These are phyloP conservation scores for Leptodirus hochenwartii DNA, from an alignment of 2,888 invertebrate species.

Conservation along the genomic window DNA sequence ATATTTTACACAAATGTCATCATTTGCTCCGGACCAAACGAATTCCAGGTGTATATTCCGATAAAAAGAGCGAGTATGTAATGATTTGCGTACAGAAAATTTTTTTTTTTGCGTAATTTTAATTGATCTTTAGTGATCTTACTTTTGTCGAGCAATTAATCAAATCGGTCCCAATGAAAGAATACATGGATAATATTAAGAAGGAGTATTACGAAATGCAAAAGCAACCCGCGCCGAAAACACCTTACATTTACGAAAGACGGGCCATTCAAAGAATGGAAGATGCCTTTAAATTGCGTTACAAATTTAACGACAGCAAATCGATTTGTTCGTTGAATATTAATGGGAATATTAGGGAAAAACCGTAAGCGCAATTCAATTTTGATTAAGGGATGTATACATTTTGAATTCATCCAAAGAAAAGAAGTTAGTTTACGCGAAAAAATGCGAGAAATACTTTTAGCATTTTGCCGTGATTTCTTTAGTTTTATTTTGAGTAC, in stretches of 20 bases:
- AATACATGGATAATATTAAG: constrained; percentile 19
- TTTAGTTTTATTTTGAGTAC: constrained; percentile 12
- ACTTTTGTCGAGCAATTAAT: constrained; percentile 21
- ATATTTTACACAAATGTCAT: constrained; percentile 23
- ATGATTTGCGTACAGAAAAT: not conserved
- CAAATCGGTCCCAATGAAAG: constrained; percentile 17
- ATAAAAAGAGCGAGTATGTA: constrained; percentile 10
- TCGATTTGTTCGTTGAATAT: no score
- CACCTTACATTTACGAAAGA: no score
- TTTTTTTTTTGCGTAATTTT: not conserved
- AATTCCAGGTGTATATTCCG: constrained; percentile 19
- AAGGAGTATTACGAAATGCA: constrained; percentile 14
- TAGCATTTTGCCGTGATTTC: constrained; percentile 12
- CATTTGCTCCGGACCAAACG: constrained; percentile 22
- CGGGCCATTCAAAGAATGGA: no score
- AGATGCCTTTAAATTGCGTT: no score
- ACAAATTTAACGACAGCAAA: no score
- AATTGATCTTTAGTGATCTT: constrained; percentile 15
- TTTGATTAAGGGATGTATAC: constrained; percentile 8
- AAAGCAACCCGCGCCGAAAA: no score
- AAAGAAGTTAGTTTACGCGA: constrained; percentile 15
- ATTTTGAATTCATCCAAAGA: constrained; percentile 11
- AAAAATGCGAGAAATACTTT: no score
- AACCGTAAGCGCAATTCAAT: no score
- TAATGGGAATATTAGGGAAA: no score